These are phyloP conservation scores for Parnassius apollo DNA, from an alignment of 2,888 invertebrate species.

Conservation along the genomic window DNA sequence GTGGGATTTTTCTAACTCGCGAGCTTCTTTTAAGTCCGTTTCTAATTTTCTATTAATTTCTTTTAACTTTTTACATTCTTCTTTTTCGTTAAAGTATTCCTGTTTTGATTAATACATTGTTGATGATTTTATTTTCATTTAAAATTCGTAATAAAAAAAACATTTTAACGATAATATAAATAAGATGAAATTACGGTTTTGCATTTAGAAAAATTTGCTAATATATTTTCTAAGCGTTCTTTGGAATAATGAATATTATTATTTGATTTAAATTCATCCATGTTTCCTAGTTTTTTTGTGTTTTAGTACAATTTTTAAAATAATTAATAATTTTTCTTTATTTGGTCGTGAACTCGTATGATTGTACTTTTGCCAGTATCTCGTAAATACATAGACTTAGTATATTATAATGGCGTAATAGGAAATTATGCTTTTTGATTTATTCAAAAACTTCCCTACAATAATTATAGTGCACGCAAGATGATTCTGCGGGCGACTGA, in stretches of 20 bases:
- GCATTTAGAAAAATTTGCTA: conserved; percentile 56
- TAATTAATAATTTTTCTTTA: too few relatives aligned
- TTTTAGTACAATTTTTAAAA: too few relatives aligned
- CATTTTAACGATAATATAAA: not conserved
- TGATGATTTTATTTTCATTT: conserved; percentile 4
- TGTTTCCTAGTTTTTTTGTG: too few relatives aligned
- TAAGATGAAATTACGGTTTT: conserved; percentile 54
- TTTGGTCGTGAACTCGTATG: too few relatives aligned
- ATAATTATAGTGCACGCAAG: too few relatives aligned
- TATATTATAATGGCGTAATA: too few relatives aligned
- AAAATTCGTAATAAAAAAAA: not conserved
- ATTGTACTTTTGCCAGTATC: too few relatives aligned
- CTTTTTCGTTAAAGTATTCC: conserved; percentile 58
- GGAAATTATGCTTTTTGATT: too few relatives aligned
- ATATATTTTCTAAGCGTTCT: conserved; percentile 54
- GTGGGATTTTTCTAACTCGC: conserved; percentile 69
- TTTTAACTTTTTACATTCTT: conserved; percentile 57
- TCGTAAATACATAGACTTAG: too few relatives aligned
- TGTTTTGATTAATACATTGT: conserved; percentile 31
- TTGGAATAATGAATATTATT: conserved; percentile 36
- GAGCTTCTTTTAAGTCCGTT: conserved; percentile 58
- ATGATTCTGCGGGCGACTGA: too few relatives aligned
- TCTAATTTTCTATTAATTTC: conserved; percentile 60
- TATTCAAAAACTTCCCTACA: too few relatives aligned
- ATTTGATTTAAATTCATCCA: conserved; percentile 6